A percentile compares a stretch with the other conserved stretches of the same genome.
Conservation (phyloP, 2,113 vertebrate species). For the Dendropsophus ebraccatus region DNA sequence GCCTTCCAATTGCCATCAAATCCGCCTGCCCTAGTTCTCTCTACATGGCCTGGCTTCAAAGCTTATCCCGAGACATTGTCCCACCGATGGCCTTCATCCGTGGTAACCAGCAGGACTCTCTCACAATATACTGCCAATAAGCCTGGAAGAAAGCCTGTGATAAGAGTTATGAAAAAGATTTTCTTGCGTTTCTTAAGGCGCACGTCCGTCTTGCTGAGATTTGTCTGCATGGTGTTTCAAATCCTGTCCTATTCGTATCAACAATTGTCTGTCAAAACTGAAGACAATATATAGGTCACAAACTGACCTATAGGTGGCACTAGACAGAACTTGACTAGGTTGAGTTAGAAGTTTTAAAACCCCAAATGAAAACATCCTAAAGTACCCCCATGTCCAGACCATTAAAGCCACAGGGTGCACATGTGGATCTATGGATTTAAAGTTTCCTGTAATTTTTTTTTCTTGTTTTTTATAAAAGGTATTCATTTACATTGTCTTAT, state of each 20-base stretch:
- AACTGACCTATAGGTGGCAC: too few relatives aligned
- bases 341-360: too few relatives aligned
- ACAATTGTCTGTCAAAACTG: background rate
- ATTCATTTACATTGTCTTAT: background rate
- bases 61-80: constrained; percentile 68
- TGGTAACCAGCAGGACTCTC: constrained; percentile 76
- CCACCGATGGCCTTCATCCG: constrained; percentile 70
- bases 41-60: constrained; percentile 77
- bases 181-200: background rate
- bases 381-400: too few relatives aligned
- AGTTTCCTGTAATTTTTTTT: background rate
- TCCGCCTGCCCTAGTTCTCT: constrained; percentile 70
- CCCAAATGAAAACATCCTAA: too few relatives aligned
- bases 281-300: too few relatives aligned
- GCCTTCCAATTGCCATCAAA: constrained; percentile 70
- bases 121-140: constrained; percentile 76
- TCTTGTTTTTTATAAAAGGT: background rate
- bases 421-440: background rate
- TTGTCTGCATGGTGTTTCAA: background rate
- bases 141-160: background rate
- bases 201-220: background rate
- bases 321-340: background rate
- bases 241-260: background rate
- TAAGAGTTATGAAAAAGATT: background rate
- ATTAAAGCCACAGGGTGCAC: too few relatives aligned